Base-by-base conservation (phyloP, 2,888 invertebrate genomes). In the Philereme transversata region DNA sequence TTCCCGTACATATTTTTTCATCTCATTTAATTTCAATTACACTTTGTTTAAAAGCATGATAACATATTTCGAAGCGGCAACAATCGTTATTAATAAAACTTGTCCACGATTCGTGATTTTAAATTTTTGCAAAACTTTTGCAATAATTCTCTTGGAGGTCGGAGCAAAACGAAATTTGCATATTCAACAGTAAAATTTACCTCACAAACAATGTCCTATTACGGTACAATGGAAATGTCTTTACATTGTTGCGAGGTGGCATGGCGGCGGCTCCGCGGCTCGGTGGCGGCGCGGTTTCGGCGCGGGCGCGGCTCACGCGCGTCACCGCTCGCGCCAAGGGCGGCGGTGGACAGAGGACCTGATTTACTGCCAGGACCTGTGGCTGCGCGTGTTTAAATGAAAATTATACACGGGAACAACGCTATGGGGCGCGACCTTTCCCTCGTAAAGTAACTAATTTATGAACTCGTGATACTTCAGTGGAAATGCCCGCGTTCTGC, bases 131-230 rank as follows among this genome's bases (percentile, higher is more conserved):
- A 78, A 83, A 90, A 89, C 88, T 90, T 90, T 87, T 71, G 84
- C 84, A 86, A 90, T 90, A 89, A 87, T 88, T 90, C 86, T 86
- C 82, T 75, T 76, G 81, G 82, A 82, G 84, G 87, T 85, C 83
- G 84, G 74, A 80, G 77, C 81, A 78, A 83, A 86, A 83, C 84
- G 83, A 83, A 85, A 89, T 90, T 89, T 90, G 86, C 89, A 90
- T 90, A 89, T 88, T 89, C 87, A 88, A 79, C 86, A 85, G 86
- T 86, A 81, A 86, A 88, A 88, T 88, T 88, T 87, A 86, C 88
- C 87, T 88, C 87, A 88, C 87, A 90, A 90, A 88, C 89, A 88
- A 88, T 89, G 84, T 84, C 82, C 86, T 87, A 88, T 88, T 88
- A 88, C 82, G 83, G 83, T 83, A 88, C 87, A 88, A 88, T 89